A percentile compares a stretch with the other conserved stretches of the same genome.
Evolutionary conservation across 1,140 invertebrate species (phyloP).

Genomic region (Papilio xuthus): DNA sequence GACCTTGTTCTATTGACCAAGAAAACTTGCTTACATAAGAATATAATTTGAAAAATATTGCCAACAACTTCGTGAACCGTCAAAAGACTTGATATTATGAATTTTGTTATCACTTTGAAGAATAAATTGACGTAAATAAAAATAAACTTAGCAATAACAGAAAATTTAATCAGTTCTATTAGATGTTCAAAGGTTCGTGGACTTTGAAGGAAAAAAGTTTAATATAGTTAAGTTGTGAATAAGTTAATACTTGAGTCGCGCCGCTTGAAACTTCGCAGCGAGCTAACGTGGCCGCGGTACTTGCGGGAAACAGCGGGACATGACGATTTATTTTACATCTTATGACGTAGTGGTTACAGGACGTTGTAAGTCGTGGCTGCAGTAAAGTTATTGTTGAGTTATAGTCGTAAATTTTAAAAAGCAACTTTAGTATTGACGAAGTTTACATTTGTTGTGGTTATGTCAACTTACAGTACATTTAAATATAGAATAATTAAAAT

Average conservation of each 20-base stretch:
- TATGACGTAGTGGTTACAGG: not conserved
- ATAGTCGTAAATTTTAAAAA: too few relatives aligned
- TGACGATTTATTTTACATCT: not conserved
- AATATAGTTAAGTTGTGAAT: constrained; percentile 19
- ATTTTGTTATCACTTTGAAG: not conserved
- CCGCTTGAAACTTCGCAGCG: constrained; percentile 4
- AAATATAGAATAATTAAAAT: not conserved
- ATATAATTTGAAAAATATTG: not conserved
- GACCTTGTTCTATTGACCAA: not conserved
- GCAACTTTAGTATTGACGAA: too few relatives aligned
- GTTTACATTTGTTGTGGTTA: too few relatives aligned
- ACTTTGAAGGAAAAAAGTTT: constrained; percentile 4
- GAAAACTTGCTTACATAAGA: not conserved
- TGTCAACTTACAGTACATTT: too few relatives aligned
- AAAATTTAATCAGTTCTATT: constrained; percentile 21
- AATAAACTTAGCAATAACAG: constrained; percentile 17
- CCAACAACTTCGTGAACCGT: not conserved
- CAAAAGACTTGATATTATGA: not conserved
- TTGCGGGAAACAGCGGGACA: not conserved
- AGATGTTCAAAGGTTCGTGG: not conserved
- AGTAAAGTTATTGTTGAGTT: not conserved
- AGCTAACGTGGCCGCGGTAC: not conserved
- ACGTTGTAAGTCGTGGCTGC: not conserved
- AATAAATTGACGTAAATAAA: not conserved
- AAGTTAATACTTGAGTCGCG: constrained; percentile 19